Conservation (phyloP, 2,797 vertebrate genomes). For the Lophius americanus region DNA sequence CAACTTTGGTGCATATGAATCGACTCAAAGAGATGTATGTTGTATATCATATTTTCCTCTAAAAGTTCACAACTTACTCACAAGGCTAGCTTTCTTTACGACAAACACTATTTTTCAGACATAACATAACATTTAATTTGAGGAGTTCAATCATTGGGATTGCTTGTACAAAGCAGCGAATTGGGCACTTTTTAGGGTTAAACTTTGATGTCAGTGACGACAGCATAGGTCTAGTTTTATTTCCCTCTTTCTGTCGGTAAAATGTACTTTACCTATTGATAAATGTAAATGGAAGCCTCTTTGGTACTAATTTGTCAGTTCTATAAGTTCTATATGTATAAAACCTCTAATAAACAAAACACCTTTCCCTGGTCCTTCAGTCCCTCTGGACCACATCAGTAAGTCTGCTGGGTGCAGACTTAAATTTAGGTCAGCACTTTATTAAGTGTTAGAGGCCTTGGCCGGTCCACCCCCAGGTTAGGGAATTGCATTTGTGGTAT, state of each 20-base stretch:
- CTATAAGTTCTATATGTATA: no score
- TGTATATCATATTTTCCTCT: no score
- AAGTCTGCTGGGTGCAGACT: constrained; percentile 45
- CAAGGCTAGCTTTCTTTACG: no score
- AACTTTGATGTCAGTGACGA: no score
- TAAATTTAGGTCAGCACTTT: constrained; percentile 79
- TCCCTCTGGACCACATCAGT: constrained; percentile 45
- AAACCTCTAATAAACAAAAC: constrained; percentile 4
- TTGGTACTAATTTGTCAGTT: constrained; percentile 10
- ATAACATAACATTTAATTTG: no score
- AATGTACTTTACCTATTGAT: not conserved
- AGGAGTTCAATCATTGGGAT: no score
- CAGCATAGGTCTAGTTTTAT: not conserved
- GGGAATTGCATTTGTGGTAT: constrained; percentile 75
- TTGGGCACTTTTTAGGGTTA: no score
- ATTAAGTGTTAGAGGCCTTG: constrained; percentile 75
- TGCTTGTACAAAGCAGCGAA: no score
- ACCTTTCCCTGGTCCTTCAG: constrained; percentile 9
- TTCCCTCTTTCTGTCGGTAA: not conserved
- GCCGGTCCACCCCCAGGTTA: constrained; percentile 59
- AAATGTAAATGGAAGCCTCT: not conserved
- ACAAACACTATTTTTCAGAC: no score
- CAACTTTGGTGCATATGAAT: no score
- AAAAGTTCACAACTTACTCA: no score
- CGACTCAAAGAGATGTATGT: no score